Evolutionary conservation across 2,888 invertebrate genomes (phyloP).

Genomic region (Xylocampa areola): DNA sequence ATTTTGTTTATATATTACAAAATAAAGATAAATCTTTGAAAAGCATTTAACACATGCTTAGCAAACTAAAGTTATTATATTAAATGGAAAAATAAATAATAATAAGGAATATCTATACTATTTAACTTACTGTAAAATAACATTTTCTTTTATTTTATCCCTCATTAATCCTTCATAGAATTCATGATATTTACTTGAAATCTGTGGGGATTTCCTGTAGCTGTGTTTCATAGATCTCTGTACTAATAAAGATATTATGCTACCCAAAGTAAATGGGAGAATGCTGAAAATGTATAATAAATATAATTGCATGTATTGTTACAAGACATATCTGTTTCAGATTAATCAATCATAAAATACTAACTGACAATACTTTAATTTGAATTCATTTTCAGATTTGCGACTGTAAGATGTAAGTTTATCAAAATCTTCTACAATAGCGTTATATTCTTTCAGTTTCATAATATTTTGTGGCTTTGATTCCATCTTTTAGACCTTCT

Average conservation of each 20-base stretch:
- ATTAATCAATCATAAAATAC: conserved; percentile 43
- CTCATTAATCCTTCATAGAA: conserved; percentile 87
- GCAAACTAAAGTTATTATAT: too few relatives aligned
- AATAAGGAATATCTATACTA: neutral
- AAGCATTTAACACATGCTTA: too few relatives aligned
- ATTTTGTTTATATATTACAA: too few relatives aligned
- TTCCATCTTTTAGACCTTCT: conserved; percentile 52
- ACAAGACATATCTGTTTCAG: neutral
- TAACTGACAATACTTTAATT: conserved; percentile 90
- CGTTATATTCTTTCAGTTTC: conserved; percentile 83
- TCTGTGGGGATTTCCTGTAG: conserved; percentile 90
- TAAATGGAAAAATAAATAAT: neutral
- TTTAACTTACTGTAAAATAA: conserved; percentile 89
- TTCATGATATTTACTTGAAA: conserved; percentile 88
- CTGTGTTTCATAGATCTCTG: conserved; percentile 91
- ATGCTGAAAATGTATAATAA: conserved; percentile 78
- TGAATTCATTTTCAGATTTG: conserved; percentile 90
- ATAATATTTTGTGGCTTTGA: conserved; percentile 70
- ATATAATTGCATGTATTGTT: neutral
- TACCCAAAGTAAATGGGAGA: conserved; percentile 90
- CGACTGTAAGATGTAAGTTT: conserved; percentile 89
- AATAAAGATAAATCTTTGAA: too few relatives aligned
- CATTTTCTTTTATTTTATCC: conserved; percentile 87
- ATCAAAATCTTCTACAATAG: conserved; percentile 89
- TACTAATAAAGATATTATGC: conserved; percentile 92